Evolutionary conservation across 2,797 vertebrate species (phyloP).

Genomic region (Thamnophis elegans): DNA sequence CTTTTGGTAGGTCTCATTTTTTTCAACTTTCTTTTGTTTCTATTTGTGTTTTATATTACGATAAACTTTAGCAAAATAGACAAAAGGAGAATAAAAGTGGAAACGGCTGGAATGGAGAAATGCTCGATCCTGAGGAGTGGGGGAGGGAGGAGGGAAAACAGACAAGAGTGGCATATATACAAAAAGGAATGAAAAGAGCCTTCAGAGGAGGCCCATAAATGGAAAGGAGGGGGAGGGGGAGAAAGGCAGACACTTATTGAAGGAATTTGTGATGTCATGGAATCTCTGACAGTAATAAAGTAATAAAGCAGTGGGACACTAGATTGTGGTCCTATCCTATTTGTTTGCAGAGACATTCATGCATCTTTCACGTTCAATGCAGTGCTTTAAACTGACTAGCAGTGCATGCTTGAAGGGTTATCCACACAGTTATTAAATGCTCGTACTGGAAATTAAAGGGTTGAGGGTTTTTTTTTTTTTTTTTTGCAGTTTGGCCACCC

Average conservation of each 20-base stretch:
- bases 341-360: neutral
- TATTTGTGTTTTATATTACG: neutral
- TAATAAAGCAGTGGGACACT: neutral
- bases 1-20: neutral
- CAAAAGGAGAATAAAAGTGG: neutral
- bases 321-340: neutral
- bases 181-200: neutral
- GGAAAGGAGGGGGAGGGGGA: neutral
- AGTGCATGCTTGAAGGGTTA: neutral
- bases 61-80: neutral
- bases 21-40: neutral
- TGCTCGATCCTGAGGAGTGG: neutral
- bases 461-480: neutral
- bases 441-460: neutral
- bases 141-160: neutral
- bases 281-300: neutral
- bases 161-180: neutral
- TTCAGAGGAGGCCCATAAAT: neutral
- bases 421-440: neutral
- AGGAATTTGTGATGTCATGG: neutral
- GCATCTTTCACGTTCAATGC: neutral
- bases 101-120: neutral
- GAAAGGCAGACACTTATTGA: neutral
- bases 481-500: neutral
- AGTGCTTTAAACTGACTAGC: neutral